A percentile compares a stretch with the other conserved stretches of the same genome.
Conservation (phyloP, 2,888 invertebrate species). For the Diarsia brunnea region DNA sequence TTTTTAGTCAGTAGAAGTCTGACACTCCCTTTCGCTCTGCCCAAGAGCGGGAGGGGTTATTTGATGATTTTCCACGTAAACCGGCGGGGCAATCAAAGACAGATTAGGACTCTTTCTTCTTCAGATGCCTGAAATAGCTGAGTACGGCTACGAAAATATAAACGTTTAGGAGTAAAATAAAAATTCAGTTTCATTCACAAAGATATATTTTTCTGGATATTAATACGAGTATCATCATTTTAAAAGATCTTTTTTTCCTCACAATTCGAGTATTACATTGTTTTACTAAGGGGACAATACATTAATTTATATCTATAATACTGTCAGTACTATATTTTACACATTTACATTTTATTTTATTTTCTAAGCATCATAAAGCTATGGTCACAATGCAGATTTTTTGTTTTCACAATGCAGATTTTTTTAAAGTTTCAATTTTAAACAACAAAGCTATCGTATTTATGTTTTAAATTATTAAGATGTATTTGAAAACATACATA, state of each 20-base stretch:
- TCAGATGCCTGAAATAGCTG: background rate
- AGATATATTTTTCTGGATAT: slow-evolving; percentile 15
- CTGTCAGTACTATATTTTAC: slow-evolving; percentile 12
- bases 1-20: no score
- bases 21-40: no score
- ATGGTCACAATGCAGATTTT: background rate
- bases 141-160: background rate
- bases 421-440: no score
- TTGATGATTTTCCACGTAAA: no score
- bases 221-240: slow-evolving; percentile 1
- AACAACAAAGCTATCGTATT: no score
- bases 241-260: slow-evolving; percentile 1
- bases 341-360: background rate
- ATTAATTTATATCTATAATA: slow-evolving; percentile 22
- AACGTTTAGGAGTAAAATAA: background rate
- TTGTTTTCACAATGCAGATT: background rate
- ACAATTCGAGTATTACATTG: slow-evolving; percentile 10
- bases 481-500: no score
- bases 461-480: no score
- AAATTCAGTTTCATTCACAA: slow-evolving; percentile 12
- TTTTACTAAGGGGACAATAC: background rate
- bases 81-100: no score
- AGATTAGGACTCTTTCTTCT: background rate
- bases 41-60: no score
- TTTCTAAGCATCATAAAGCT: background rate